A percentile compares a stretch with the other conserved stretches of the same genome.
phyloP scores from a whole-genome alignment of 1,140 invertebrate species.

The Chymomyza costata region DNA sequence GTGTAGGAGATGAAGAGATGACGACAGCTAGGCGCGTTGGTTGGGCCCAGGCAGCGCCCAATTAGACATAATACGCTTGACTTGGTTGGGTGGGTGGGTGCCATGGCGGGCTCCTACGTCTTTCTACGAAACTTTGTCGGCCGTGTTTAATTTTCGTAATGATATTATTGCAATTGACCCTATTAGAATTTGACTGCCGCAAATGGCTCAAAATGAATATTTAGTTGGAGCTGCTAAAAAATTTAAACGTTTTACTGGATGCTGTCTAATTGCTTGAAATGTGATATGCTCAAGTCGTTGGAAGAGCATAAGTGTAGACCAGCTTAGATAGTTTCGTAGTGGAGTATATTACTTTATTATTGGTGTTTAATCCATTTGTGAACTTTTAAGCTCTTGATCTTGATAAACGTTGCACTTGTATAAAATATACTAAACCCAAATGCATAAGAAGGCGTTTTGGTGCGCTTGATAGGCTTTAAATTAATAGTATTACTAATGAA shows the following conservation, averaged over 20 bases:
- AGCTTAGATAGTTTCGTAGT: no score
- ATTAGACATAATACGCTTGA: slow-evolving; percentile 71
- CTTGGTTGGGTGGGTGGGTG: slow-evolving; percentile 50
- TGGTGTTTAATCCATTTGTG: no score
- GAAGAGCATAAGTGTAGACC: no score
- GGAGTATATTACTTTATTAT: no score
- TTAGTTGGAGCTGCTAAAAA: slow-evolving; percentile 40
- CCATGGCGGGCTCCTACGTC: slow-evolving; percentile 32
- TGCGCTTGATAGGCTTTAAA: no score
- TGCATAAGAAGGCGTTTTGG: no score
- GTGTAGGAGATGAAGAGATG: slow-evolving; percentile 4
- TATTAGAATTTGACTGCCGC: slow-evolving; percentile 64
- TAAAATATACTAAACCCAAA: no score
- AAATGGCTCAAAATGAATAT: slow-evolving; percentile 73
- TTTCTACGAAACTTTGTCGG: slow-evolving; percentile 53
- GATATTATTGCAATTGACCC: slow-evolving; percentile 73
- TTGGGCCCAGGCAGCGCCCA: slow-evolving; percentile 47
- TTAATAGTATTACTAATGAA: no score
- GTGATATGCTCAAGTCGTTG: slow-evolving; percentile 46
- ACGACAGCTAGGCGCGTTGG: slow-evolving; percentile 24
- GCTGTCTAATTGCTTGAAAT: slow-evolving; percentile 60
- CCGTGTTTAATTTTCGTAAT: slow-evolving; percentile 72
- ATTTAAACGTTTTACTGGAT: slow-evolving; percentile 40
- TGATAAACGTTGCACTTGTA: no score
- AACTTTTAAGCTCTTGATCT: no score